Evolutionary conservation across 2,113 vertebrate genomes (phyloP), one percentile per base, ranked within the genome.

Genomic region (Prietella phreatophila): DNA sequence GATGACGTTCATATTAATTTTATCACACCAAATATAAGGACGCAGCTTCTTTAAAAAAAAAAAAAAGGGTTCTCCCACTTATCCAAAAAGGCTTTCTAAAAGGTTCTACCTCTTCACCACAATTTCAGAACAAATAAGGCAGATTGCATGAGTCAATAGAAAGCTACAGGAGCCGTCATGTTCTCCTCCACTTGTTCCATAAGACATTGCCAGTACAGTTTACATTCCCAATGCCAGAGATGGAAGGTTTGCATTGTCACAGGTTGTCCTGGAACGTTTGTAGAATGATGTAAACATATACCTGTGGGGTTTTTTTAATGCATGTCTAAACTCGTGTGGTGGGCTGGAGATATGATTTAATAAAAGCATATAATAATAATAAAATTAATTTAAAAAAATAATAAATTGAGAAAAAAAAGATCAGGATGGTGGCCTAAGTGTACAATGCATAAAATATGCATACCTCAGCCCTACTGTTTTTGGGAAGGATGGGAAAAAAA

Each of bases 71-170:
- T 97, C 96, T 97, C 97, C 97, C 97, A 98, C 96, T 97, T 96
- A 95, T 95, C 96, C 97, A 97, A 97, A 98, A 97, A 97, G 96
- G 96, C 96, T 98, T 98, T 98, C 96, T 96, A 95, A 97, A 99
- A 98, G 97, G 96, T 98, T 99, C 98, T 99, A 99, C 98, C 98
- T 98, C 98, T 99, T 96, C 96, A 97, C 96, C 97, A 97, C 33
- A 93, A 96, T 96, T 96, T 96, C 96, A 97, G 95, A 98, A 97
- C 96, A 96, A 97, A 96, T 96, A 96, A 93, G 95, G 96, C 97
- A 96, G 97, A 98, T 98, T 96, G 97, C 97, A 97, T 97, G 96
- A 97, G 96, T 97, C 96, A 94, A 96, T 95, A 96, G 96, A 97
- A 96, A 89, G 95, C 96, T 96, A 96, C 96, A 96, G 95, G 97